These are phyloP conservation scores for Pachymerium ferrugineum DNA, from an alignment of 2,888 invertebrate genomes.

Conservation along the genomic window DNA sequence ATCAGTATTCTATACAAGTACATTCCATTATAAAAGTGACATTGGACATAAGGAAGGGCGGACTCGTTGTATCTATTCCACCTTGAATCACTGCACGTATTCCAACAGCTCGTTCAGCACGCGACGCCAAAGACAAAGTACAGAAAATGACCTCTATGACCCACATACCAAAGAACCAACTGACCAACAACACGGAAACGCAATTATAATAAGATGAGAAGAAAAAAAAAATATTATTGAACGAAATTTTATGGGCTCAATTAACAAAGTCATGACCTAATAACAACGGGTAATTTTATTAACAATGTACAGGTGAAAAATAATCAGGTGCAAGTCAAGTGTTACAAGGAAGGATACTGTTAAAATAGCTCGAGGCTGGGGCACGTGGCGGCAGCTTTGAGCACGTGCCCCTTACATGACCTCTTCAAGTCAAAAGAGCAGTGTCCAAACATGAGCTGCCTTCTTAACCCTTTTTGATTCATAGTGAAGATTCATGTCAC, in stretches of 20 bases:
- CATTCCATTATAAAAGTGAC: neutral
- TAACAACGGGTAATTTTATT: no score
- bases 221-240: neutral
- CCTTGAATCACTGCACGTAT: constrained; percentile 13
- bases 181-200: neutral
- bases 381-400: neutral
- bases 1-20: no score
- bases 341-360: neutral
- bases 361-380: constrained; percentile 1
- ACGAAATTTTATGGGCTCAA: no score
- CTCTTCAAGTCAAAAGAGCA: neutral
- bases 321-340: neutral
- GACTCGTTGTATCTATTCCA: neutral
- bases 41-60: neutral
- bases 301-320: no score
- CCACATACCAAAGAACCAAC: neutral
- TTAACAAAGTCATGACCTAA: neutral
- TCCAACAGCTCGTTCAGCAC: neutral
- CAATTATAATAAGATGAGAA: neutral
- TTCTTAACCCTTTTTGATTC: neutral
- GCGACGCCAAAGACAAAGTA: neutral
- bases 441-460: neutral
- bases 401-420: neutral
- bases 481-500: neutral
- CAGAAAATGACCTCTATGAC: neutral